Evolutionary conservation across 1,140 invertebrate species (phyloP).

Genomic region (Drosophila varians): DNA sequence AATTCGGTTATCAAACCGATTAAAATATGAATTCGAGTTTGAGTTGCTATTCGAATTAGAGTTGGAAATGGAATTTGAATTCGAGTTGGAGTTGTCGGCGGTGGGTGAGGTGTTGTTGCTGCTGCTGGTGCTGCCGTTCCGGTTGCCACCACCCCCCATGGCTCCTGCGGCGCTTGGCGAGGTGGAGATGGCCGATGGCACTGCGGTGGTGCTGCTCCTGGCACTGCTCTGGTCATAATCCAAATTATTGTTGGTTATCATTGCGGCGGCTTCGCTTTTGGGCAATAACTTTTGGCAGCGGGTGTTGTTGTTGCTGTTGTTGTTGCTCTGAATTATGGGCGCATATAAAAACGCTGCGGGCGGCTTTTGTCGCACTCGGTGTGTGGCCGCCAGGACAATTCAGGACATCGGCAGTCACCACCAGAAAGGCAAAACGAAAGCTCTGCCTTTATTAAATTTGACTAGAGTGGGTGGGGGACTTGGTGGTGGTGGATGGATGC

Average conservation of each 20-base stretch:
- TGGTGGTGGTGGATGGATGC: too few species aligned
- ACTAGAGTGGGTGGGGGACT: constrained; percentile 41
- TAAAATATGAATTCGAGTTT: constrained; percentile 63
- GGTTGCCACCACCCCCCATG: constrained; percentile 40
- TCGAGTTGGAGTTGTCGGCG: constrained; percentile 50
- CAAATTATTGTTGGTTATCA: constrained; percentile 83
- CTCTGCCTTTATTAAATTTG: constrained; percentile 69
- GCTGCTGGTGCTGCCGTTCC: constrained; percentile 70
- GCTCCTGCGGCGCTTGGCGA: constrained; percentile 14
- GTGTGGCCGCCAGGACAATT: constrained; percentile 57
- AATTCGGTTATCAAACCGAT: constrained; percentile 79
- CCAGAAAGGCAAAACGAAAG: constrained; percentile 6
- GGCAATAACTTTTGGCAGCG: constrained; percentile 76
- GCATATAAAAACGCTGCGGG: constrained; percentile 80
- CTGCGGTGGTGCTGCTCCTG: constrained; percentile 20
- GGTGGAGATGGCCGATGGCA: constrained; percentile 39
- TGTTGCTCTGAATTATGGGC: constrained; percentile 67
- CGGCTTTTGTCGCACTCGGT: constrained; percentile 74
- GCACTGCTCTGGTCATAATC: constrained; percentile 73
- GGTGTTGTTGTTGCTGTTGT: constrained; percentile 42
- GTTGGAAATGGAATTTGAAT: constrained; percentile 35
- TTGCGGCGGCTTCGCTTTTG: constrained; percentile 64
- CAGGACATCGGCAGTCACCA: constrained; percentile 47
- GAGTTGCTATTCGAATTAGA: constrained; percentile 26
- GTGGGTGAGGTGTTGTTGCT: constrained; percentile 73